phyloP scores from a whole-genome alignment of 2,113 vertebrate genomes.

The Nothoprocta perdicaria region DNA sequence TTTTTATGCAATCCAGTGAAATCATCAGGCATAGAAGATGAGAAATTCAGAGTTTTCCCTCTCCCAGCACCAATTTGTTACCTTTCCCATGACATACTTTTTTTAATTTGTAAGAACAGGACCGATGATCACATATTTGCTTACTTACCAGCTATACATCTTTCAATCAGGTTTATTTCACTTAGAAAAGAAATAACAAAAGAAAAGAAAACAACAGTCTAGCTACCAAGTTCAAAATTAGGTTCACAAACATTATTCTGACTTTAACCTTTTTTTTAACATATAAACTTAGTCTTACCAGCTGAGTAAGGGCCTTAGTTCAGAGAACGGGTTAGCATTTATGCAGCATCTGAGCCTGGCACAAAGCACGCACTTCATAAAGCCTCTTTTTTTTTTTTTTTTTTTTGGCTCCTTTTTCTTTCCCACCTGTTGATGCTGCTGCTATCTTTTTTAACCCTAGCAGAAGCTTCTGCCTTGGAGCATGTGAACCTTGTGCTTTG shows the following conservation, averaged over 20 bases:
- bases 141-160: background rate
- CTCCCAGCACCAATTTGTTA: background rate
- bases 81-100: background rate
- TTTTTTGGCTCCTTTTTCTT: slow-evolving; percentile 22
- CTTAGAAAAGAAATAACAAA: background rate
- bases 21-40: background rate
- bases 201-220: background rate
- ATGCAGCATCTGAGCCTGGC: background rate
- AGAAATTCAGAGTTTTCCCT: background rate
- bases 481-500: slow-evolving; percentile 26
- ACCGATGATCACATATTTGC: background rate
- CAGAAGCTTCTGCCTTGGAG: slow-evolving; percentile 41
- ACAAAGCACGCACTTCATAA: slow-evolving; percentile 13
- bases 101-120: background rate
- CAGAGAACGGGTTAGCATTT: slow-evolving; percentile 12
- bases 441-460: slow-evolving; percentile 36
- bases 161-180: background rate
- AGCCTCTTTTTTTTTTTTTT: background rate
- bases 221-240: background rate
- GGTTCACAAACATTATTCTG: background rate
- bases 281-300: background rate
- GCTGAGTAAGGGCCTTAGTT: background rate
- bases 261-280: background rate
- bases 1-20: background rate
- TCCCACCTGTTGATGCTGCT: background rate